Evolutionary conservation across 35 echinoderm and acorn worm species (phyloP).

Genomic region (Stichopus chloronotus): DNA sequence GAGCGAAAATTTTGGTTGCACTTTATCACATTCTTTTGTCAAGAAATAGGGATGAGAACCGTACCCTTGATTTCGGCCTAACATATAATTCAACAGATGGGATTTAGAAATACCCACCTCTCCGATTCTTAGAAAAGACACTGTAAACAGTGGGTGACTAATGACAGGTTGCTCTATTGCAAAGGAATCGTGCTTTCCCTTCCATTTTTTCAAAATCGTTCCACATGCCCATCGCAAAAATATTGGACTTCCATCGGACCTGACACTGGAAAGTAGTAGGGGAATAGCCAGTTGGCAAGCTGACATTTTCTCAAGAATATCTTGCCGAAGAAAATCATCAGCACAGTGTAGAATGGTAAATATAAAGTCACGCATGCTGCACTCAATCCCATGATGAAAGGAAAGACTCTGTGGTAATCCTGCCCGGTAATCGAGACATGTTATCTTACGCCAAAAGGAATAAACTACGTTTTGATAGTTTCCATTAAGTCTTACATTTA

Average conservation of each 20-base stretch:
- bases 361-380: neutral
- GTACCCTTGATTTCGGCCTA: neutral
- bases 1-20: neutral
- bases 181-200: neutral
- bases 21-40: neutral
- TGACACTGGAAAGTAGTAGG: neutral
- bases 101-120: slow-evolving; percentile 7
- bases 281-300: neutral
- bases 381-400: neutral
- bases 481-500: neutral
- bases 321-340: slow-evolving; percentile 2
- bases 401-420: neutral
- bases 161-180: neutral
- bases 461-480: neutral
- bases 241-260: neutral
- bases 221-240: neutral
- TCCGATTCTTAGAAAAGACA: neutral
- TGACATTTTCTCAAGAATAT: slow-evolving; percentile 26
- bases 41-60: neutral
- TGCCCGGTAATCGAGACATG: neutral
- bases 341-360: slow-evolving; percentile 25
- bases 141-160: neutral
- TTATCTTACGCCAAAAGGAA: neutral
- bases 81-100: neutral
- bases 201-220: neutral